Base-by-base conservation (phyloP, 2,888 invertebrate species). In the Urechis unicinctus region DNA sequence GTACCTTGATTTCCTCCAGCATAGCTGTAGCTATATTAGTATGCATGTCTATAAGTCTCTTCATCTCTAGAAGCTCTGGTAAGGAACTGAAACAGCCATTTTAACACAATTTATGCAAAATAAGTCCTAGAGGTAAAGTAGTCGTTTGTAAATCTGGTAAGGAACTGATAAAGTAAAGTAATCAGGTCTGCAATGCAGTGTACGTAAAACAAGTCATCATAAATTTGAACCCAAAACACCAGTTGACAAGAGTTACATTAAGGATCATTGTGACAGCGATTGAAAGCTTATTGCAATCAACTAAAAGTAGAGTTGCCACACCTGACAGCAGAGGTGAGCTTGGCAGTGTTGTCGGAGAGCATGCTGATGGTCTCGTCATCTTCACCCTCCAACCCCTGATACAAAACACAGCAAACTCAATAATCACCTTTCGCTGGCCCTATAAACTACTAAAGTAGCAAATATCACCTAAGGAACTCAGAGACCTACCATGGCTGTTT, bases 1-100 rank as follows among this genome's bases (percentile, higher is more conserved):
- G 66, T 74, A 85, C 88, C 86, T 79, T 83, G 49, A 83, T 83
- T 50, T 79, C 76, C 43, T 82, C 80, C 9, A 83, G 70, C 22
- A 83, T 70, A 22, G 81, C 79, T 36, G 97, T 98, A 2, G 98
- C 98, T 61, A 98, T 88, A 64, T 94, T 96, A 26, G 95, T 98
- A 76, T 99, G 98, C 90, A 96, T 92, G 74, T 98, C 98, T 67
- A 99, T 94, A 17, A 97, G 83, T 42, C 95, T 83, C 78, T 99
- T 98, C 82, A 91, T 94, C 78, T 97, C 97, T 79, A 98, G 84
- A 28, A 99, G 82, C 73, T 96, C 95, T 0, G 98, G 98, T 68
- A 99, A 81, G 0, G 94, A 95, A 77, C 75, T 70, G 57, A 28
- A 53, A 56, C 1, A 45, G 5, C n/a, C n/a, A n/a, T n/a, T n/a